Percentiles rank a stretch among this genome's conserved stretches.
Conservation (phyloP, 2,797 vertebrate species). For the Novumbra hubbsi region DNA sequence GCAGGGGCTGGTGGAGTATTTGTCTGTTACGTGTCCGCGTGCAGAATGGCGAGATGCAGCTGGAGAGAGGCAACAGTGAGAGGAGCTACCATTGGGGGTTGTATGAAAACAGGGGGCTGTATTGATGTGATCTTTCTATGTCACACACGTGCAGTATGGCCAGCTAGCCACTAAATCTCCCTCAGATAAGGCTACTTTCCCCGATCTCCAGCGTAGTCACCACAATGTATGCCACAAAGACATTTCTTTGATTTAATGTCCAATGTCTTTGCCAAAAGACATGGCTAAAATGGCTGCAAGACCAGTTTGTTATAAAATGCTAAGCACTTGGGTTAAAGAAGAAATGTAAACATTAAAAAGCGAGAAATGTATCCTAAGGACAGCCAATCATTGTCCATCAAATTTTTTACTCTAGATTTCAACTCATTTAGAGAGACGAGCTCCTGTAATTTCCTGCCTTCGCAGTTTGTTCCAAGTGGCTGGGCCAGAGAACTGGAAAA, state of each 20-base stretch:
- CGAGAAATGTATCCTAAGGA: too few species aligned
- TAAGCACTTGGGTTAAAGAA: too few species aligned
- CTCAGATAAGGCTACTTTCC: not conserved
- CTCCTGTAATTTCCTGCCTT: not conserved
- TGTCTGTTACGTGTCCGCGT: not conserved
- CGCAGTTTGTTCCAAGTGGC: not conserved
- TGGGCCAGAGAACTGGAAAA: not conserved
- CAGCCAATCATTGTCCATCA: not conserved
- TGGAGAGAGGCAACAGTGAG: not conserved
- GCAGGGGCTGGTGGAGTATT: not conserved
- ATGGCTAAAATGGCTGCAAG: too few species aligned
- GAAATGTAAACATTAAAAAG: too few species aligned
- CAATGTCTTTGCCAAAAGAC: too few species aligned
- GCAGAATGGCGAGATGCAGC: not conserved
- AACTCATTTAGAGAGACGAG: not conserved
- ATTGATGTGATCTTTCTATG: not conserved
- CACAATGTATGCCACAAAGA: too few species aligned
- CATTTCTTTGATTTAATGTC: too few species aligned
- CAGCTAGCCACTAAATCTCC: not conserved
- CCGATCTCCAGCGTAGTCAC: too few species aligned
- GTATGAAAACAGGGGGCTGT: not conserved
- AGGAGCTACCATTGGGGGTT: not conserved
- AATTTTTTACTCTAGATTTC: not conserved
- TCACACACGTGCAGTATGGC: not conserved
- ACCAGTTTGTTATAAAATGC: too few species aligned